phyloP scores from a whole-genome alignment of 37 sponge, comb jelly and placozoan genomes.

The Chondrosia reniformis region DNA sequence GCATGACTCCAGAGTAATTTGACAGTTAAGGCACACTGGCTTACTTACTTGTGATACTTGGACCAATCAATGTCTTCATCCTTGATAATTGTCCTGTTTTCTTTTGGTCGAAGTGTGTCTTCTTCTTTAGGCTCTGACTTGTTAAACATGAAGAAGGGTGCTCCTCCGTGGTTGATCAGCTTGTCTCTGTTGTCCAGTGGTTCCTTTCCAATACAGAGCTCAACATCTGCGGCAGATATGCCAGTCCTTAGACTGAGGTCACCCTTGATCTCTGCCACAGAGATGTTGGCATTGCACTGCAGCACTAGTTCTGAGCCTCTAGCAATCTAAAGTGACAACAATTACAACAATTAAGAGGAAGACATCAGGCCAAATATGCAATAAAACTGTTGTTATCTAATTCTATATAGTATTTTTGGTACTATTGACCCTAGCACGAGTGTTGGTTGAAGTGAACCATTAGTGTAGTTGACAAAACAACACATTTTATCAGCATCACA shows the following conservation, averaged over 20 bases:
- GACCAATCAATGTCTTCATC: constrained; percentile 59
- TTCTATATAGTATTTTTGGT: too few relatives aligned
- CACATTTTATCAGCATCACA: too few relatives aligned
- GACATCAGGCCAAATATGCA: too few relatives aligned
- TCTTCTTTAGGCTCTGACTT: constrained; percentile 55
- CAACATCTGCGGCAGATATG: constrained; percentile 33
- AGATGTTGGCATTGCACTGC: constrained; percentile 5
- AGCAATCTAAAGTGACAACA: constrained; percentile 41
- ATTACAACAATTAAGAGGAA: too few relatives aligned
- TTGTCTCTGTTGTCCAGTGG: constrained; percentile 26
- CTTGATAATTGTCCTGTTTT: constrained; percentile 37
- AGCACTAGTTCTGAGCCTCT: constrained; percentile 61
- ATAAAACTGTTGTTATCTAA: too few relatives aligned
- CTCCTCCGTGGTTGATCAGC: constrained; percentile 32
- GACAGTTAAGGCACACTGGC: neutral
- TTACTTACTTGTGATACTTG: constrained; percentile 31
- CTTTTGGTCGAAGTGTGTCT: constrained; percentile 8
- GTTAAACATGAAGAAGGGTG: constrained; percentile 77
- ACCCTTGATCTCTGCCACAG: constrained; percentile 43
- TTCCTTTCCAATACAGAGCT: constrained; percentile 55
- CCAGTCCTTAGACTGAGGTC: constrained; percentile 35
- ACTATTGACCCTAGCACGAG: too few relatives aligned
- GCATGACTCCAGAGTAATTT: neutral
- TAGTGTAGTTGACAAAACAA: too few relatives aligned
- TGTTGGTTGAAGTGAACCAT: too few relatives aligned